These are phyloP conservation scores for Lagopus muta DNA, from an alignment of 2,113 vertebrate species.

Conservation along the genomic window DNA sequence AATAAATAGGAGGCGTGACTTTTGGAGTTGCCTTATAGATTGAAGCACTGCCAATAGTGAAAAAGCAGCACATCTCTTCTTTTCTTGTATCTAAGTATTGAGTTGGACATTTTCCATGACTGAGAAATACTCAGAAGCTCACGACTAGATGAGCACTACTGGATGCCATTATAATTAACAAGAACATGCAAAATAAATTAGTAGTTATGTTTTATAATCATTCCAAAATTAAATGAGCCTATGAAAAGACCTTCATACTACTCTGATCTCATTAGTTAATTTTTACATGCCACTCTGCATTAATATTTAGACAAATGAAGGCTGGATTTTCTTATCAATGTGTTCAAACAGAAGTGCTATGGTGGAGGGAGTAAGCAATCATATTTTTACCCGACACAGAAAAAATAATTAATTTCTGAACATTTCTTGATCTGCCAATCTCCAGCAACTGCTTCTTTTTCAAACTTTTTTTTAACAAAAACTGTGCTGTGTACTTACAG, in stretches of 20 bases:
- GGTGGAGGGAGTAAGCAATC: not conserved
- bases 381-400: not conserved
- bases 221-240: slow-evolving; percentile 40
- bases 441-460: not conserved
- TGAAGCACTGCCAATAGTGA: not conserved
- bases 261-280: not conserved
- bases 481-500: not conserved
- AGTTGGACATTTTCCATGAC: not conserved
- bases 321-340: not conserved
- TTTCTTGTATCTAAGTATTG: not conserved
- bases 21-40: not conserved
- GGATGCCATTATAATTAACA: slow-evolving; percentile 54
- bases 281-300: slow-evolving; percentile 26
- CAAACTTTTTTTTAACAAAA: not conserved
- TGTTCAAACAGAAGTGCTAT: not conserved
- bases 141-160: not conserved
- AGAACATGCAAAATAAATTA: slow-evolving; percentile 51
- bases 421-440: not conserved
- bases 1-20: not conserved
- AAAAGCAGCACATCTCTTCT: not conserved
- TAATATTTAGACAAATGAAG: not conserved
- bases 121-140: not conserved
- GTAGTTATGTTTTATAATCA: slow-evolving; percentile 40
- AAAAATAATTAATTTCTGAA: not conserved
- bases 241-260: slow-evolving; percentile 29